Conservation (phyloP, 2,888 invertebrate species). For the Erannis defoliaria region DNA sequence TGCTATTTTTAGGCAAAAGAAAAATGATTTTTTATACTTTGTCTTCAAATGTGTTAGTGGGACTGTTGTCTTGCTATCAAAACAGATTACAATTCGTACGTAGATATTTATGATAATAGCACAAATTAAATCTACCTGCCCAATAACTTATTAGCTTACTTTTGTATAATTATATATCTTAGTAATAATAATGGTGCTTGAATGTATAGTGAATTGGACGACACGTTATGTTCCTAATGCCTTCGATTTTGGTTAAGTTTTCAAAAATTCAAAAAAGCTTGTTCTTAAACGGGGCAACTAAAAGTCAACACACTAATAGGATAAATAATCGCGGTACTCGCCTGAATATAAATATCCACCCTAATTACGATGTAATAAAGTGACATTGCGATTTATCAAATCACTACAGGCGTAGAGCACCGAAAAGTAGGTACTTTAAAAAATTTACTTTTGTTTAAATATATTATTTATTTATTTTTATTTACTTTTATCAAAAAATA, state of each 20-base stretch:
- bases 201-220: conserved; percentile 25
- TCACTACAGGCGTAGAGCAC: too few species aligned
- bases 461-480: too few species aligned
- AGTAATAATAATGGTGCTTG: conserved; percentile 38
- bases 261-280: not conserved
- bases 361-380: too few species aligned
- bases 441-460: too few species aligned
- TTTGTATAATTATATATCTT: conserved; percentile 30
- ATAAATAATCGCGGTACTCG: too few species aligned
- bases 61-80: too few species aligned
- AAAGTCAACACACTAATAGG: not conserved
- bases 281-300: not conserved
- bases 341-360: too few species aligned
- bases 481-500: too few species aligned
- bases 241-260: conserved; percentile 1
- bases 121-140: not conserved
- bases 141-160: conserved; percentile 12
- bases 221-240: conserved; percentile 23
- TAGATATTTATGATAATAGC: not conserved
- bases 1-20: too few species aligned
- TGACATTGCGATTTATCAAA: too few species aligned
- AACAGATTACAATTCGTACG: too few species aligned
- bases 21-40: not conserved
- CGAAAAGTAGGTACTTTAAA: too few species aligned
- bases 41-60: not conserved